Evolutionary conservation across 2,797 vertebrate genomes (phyloP).

Genomic region (Cyclura pinguis): DNA sequence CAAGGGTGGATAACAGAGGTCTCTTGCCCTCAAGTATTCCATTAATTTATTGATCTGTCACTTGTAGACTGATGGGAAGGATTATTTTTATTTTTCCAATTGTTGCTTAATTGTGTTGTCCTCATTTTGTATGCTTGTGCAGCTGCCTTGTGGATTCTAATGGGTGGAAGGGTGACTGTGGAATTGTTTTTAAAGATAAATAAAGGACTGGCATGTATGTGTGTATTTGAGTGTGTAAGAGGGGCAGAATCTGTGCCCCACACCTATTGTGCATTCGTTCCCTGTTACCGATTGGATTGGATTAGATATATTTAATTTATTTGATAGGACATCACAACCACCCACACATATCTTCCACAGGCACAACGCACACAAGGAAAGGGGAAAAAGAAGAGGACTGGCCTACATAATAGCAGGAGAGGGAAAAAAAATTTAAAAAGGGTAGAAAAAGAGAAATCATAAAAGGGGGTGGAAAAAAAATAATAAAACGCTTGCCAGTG

Average conservation of each 20-base stretch:
- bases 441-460: constrained; percentile 14
- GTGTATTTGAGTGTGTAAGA: too few species aligned
- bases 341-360: neutral
- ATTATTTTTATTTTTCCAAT: too few species aligned
- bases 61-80: neutral
- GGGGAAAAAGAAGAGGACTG: neutral
- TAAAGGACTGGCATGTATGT: neutral
- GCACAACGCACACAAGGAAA: neutral
- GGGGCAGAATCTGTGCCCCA: neutral
- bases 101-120: too few species aligned
- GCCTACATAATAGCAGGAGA: neutral
- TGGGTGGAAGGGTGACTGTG: neutral
- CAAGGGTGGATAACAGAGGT: too few species aligned
- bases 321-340: neutral
- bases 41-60: neutral
- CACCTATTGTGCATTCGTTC: too few species aligned
- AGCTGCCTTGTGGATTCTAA: neutral
- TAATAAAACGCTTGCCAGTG: constrained; percentile 36
- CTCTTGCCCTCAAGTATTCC: neutral
- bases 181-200: neutral
- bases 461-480: neutral
- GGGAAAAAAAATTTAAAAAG: neutral
- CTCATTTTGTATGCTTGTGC: too few species aligned
- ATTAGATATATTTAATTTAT: neutral
- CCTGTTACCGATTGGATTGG: too few species aligned